These are phyloP conservation scores for Trichomycterus rosablanca DNA, from an alignment of 2,113 vertebrate species.

Conservation along the genomic window DNA sequence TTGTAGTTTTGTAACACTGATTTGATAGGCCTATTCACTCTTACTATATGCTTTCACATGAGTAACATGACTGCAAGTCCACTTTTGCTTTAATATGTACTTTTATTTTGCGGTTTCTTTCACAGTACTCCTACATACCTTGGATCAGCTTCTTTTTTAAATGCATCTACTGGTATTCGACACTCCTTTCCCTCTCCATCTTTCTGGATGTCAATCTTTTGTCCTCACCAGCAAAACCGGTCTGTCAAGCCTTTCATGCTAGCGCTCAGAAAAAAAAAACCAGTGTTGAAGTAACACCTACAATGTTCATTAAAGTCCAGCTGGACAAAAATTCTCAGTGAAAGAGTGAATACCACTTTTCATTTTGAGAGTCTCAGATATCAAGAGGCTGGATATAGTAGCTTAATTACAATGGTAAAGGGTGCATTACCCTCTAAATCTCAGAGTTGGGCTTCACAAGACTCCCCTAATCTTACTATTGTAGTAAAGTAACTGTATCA, in stretches of 20 bases:
- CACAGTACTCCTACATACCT: no score
- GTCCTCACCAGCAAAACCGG: constrained; percentile 57
- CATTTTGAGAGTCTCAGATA: not conserved
- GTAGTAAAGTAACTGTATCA: not conserved
- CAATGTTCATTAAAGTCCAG: not conserved
- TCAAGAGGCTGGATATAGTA: not conserved
- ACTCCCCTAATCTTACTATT: no score
- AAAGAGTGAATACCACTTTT: not conserved
- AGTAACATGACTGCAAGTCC: not conserved
- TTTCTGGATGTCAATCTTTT: constrained; percentile 61
- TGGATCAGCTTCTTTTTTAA: constrained; percentile 3
- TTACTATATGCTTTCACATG: no score
- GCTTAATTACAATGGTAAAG: constrained; percentile 14
- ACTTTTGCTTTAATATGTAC: not conserved
- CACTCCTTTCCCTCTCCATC: constrained; percentile 46
- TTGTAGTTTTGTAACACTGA: no score
- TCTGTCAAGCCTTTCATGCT: constrained; percentile 49
- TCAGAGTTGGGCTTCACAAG: no score
- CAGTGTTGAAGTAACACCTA: not conserved
- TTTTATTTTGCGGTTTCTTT: not conserved
- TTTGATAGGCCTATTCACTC: no score
- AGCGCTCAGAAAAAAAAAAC: constrained; percentile 27
- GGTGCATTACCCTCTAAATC: no score
- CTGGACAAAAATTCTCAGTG: not conserved
- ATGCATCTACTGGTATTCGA: constrained; percentile 47